Evolutionary conservation across 2,888 invertebrate species (phyloP), one percentile per base, ranked within the genome.

Genomic region (Nematopogon swammerdamellus): DNA sequence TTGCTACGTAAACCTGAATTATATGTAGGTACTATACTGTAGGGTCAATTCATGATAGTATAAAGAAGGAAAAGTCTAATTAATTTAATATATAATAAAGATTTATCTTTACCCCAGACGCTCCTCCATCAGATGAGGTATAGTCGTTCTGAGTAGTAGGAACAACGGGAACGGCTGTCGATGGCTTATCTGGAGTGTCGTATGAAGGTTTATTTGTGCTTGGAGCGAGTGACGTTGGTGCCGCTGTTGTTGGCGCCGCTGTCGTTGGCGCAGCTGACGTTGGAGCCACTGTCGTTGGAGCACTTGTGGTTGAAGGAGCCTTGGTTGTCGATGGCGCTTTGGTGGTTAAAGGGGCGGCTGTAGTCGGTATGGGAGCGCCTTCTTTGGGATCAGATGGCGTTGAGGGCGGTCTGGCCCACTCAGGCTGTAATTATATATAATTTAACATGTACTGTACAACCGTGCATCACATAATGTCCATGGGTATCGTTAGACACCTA

Each of bases 401-500:
- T 53, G 89, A 86, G 51, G 89, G 89, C 16, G 91, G 91, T 53
- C 85, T 82, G 45, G 89, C 89, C 91, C 91, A 92, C 63, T 91
- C 90, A 58, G 91, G 91, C 89, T 90, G 61, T 43, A 70, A 61
- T 60, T 25, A n/a, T n/a, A n/a, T n/a, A n/a, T n/a, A n/a, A n/a
- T n/a, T n/a, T n/a, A n/a, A n/a, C n/a, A n/a, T n/a, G n/a, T n/a
- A n/a, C n/a, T n/a, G n/a, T n/a, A n/a, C n/a, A n/a, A n/a, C n/a
- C n/a, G n/a, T n/a, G n/a, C n/a, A n/a, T n/a, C n/a, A n/a, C n/a
- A n/a, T n/a, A n/a, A n/a, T n/a, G n/a, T n/a, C n/a, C n/a, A n/a
- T n/a, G n/a, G n/a, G n/a, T n/a, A n/a, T n/a, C n/a, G n/a, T n/a
- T n/a, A n/a, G n/a, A n/a, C n/a, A n/a, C n/a, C n/a, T n/a, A n/a